Evolutionary conservation across 1,140 invertebrate genomes (phyloP), one percentile per base, ranked within the genome.

Genomic region (Lerema accius): DNA sequence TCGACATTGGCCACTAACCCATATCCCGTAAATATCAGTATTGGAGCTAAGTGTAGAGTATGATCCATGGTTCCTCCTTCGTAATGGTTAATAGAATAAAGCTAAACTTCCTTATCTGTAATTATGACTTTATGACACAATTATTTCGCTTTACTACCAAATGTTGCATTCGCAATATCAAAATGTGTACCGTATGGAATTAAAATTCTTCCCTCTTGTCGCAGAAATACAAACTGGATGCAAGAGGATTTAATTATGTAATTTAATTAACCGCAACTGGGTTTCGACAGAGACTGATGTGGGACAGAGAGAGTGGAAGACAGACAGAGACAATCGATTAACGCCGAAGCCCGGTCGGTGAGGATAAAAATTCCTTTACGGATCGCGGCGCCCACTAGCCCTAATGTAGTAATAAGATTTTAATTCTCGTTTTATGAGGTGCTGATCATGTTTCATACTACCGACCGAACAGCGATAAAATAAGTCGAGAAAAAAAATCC

Each of bases 291-390:
- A 39, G 40, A 56, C 40, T 28, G 15, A 42, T 45, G 40, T 26
- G 14, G 39, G 39, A 43, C 3, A 55, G 39, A 43, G 51, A 26
- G 39, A 43, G 51, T 28, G 23, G 9, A 11, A 56, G 51, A 56
- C 17, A 11, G 51, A 43, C 16, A 9, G 19, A 56, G 51, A 56
- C 17, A 11, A 7, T 16, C 39, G 51, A 43, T 43, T 32, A 7
- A 16, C 13, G 37, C 37, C 37, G 39, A 55, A 55, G 51, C 51
- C 32, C 19, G 51, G 42, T 53, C 7, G 37, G 19, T 11, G 50
- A 19, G 50, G 53, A 56, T 56, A n/a, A 58, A 45, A 58, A 45
- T 58, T 58, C 53, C 53, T 58, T 45, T n/a, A 9, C n/a, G n/a
- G n/a, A n/a, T n/a, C n/a, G n/a, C 53, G n/a, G 42, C 32, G 45